Base-by-base conservation (phyloP, 2,113 vertebrate genomes). In the Ramphastos sulfuratus region DNA sequence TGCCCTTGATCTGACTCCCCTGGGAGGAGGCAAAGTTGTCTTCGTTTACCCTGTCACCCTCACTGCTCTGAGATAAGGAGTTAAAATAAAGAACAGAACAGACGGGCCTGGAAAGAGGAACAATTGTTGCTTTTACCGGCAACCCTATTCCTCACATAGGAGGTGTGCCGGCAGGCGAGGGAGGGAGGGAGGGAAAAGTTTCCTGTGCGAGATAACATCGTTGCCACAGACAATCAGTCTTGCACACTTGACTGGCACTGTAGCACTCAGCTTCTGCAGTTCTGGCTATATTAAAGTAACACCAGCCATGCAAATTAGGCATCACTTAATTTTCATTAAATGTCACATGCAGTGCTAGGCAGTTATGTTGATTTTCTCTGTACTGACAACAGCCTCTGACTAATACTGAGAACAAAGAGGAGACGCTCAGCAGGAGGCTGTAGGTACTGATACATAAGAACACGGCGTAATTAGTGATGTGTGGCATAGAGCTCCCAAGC, bases 271-370 rank as follows among this genome's bases (percentile, higher is more conserved):
- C 60, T 85, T 66, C 75, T 77, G 79, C 87, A 64, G 78, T n/a
- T 83, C 72, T 85, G 65, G 17, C 50, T 88, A 54, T 61, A 83
- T 60, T 65, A 65, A 87, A 78, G 70, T 31, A 92, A 80, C 60
- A 74, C 33, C 78, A 71, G 72, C 72, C 56, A 60, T 71, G 82
- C 79, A 89, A 87, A 94, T 94, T 27, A 91, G 78, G 30, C n/a
- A 74, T 59, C 64, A 28, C 74, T 92, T 88, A 15, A 72, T 90
- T 94, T 85, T 76, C 90, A 82, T 89, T 87, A 89, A 89, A 74
- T 85, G 85, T 87, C 87, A 79, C 74, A 77, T 3, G 75, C 9
- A 1, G 80, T 0, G 7, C 64, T 44, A 74, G 84, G 75, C 89
- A 46, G 85, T 87, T 79, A 37, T 33, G 69, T 48, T 81, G 79